Conservation (phyloP, 2,797 vertebrate species). For the Helicolenus hilgendorfi region DNA sequence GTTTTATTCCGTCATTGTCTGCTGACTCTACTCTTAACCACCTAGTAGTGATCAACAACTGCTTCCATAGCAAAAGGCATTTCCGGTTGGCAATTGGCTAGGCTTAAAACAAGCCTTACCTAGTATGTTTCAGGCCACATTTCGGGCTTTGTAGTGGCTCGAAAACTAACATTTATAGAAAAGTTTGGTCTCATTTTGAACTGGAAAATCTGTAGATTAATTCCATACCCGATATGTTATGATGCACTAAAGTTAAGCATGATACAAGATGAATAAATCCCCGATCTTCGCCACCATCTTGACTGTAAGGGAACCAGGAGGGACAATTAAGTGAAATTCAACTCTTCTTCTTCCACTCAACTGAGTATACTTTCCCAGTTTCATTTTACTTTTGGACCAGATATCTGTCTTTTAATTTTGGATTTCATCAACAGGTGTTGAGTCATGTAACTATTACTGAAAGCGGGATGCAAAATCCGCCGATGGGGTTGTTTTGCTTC, state of each 20-base stretch:
- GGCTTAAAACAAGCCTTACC: neutral
- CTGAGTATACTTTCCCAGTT: neutral
- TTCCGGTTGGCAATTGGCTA: fast-evolving
- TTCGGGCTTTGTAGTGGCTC: neutral
- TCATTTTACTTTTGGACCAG: neutral
- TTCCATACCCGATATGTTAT: neutral
- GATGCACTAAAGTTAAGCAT: neutral
- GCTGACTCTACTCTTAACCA: too few species aligned
- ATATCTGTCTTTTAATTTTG: neutral
- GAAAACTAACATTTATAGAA: fast-evolving
- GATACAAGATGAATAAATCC: too few species aligned
- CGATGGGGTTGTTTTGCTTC: neutral
- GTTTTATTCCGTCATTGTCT: too few species aligned
- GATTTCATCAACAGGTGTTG: neutral
- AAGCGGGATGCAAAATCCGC: neutral
- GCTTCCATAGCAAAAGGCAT: neutral
- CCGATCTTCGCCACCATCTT: fast-evolving
- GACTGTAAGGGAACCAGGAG: neutral
- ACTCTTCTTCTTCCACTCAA: fast-evolving
- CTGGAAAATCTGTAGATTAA: too few species aligned
- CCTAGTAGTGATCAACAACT: too few species aligned
- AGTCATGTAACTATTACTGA: neutral
- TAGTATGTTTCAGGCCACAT: neutral
- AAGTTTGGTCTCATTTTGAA: too few species aligned
- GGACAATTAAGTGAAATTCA: neutral